Evolutionary conservation across 2,797 vertebrate species (phyloP).

Genomic region (Ctenosaura bakeri): DNA sequence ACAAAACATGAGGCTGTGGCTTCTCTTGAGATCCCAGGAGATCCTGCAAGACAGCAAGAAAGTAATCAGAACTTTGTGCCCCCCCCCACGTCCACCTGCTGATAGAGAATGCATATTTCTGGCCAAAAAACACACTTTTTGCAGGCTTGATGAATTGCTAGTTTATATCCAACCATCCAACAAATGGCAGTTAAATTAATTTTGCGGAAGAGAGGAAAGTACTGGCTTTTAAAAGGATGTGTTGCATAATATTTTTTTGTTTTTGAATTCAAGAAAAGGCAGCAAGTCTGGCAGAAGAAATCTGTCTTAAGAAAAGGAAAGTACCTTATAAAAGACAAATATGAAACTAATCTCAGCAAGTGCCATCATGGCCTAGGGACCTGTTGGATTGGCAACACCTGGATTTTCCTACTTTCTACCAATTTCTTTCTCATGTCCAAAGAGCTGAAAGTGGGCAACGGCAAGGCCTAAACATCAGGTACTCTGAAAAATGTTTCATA

Average conservation of each 20-base stretch:
- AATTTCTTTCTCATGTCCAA: too few species aligned
- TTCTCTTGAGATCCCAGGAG: conserved; percentile 16
- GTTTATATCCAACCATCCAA: conserved; percentile 3
- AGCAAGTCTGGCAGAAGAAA: neutral
- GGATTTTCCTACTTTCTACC: too few species aligned
- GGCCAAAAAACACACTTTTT: conserved; percentile 60
- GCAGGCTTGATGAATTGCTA: conserved; percentile 45
- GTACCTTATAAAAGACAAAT: too few species aligned
- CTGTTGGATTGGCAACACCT: too few species aligned
- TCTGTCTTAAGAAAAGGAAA: conserved; percentile 6
- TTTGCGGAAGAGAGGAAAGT: conserved; percentile 33
- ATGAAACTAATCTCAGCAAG: too few species aligned
- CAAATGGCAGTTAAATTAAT: rapidly evolving
- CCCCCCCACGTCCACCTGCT: conserved; percentile 26
- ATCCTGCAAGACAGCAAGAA: conserved; percentile 13
- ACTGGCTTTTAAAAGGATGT: conserved; percentile 10
- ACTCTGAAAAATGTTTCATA: too few species aligned
- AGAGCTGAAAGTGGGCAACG: neutral
- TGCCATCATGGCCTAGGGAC: too few species aligned
- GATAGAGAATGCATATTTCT: conserved; percentile 2
- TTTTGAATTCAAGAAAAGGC: conserved; percentile 18
- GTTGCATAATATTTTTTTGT: neutral
- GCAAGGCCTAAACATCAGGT: neutral
- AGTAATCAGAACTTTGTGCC: conserved; percentile 11
- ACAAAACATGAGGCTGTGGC: neutral